phyloP scores from a whole-genome alignment of 2,797 vertebrate species.

The Ctenochaetus hawaiiensis region DNA sequence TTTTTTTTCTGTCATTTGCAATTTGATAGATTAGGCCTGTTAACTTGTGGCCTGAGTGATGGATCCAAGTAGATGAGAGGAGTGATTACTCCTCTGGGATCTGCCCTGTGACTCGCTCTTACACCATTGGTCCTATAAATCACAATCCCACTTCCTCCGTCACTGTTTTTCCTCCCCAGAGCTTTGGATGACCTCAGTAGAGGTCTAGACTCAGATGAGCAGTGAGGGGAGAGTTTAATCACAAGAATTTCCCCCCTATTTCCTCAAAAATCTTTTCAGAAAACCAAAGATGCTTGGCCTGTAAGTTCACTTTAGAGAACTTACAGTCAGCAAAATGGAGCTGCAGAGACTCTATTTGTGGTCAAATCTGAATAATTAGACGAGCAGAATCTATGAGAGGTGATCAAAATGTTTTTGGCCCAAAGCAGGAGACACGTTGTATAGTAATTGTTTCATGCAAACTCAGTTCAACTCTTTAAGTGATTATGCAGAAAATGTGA shows the following conservation, averaged over 20 bases:
- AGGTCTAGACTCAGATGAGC: conserved; percentile 37
- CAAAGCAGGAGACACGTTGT: too few species aligned
- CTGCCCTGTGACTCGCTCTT: conserved; percentile 54
- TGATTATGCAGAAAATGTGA: too few species aligned
- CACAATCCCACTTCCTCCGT: conserved; percentile 53
- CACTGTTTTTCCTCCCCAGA: conserved; percentile 29
- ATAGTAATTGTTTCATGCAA: too few species aligned
- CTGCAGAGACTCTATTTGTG: conserved; percentile 21
- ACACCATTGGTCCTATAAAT: conserved; percentile 63
- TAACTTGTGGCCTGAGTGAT: conserved; percentile 33
- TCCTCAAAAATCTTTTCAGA: conserved; percentile 33
- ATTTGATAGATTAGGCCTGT: conserved; percentile 51
- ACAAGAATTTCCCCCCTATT: conserved; percentile 16
- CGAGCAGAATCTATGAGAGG: neutral
- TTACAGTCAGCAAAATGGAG: conserved; percentile 54
- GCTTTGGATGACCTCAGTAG: conserved; percentile 48
- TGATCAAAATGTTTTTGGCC: too few species aligned
- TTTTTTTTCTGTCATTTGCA: conserved; percentile 10
- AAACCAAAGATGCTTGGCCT: conserved; percentile 45
- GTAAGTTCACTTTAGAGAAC: conserved; percentile 52
- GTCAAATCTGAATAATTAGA: conserved; percentile 58
- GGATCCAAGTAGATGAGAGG: too few species aligned
- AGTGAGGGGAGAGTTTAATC: conserved; percentile 24
- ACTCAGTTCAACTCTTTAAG: too few species aligned
- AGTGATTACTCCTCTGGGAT: conserved; percentile 50